phyloP scores from a whole-genome alignment of 23 tunicate genomes.

The Styela plicata region DNA sequence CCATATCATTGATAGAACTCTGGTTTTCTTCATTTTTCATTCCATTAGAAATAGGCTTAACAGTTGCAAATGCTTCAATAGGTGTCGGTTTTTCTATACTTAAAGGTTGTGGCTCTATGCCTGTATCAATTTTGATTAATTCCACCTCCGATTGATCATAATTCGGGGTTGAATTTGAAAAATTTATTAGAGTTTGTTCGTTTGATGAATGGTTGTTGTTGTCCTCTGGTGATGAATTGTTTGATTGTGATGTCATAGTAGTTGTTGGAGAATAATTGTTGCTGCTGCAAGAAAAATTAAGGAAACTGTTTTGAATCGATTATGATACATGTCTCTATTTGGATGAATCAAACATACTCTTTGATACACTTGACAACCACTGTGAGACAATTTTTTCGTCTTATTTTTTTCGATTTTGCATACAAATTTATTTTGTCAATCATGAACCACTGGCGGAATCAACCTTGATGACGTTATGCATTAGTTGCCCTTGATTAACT shows the following conservation, averaged over 20 bases:
- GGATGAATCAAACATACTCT: too few species aligned
- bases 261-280: neutral
- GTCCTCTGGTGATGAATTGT: neutral
- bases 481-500: too few species aligned
- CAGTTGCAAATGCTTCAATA: neutral
- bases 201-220: neutral
- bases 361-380: too few species aligned
- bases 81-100: neutral
- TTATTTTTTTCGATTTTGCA: too few species aligned
- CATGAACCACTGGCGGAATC: too few species aligned
- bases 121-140: neutral
- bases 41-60: neutral
- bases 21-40: neutral
- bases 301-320: too few species aligned
- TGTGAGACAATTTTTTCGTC: too few species aligned
- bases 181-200: neutral
- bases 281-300: neutral
- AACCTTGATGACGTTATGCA: too few species aligned
- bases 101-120: neutral
- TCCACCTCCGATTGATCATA: neutral
- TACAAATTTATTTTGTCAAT: too few species aligned
- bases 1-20: neutral
- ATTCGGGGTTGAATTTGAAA: neutral
- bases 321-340: too few species aligned
- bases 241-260: neutral